These are phyloP conservation scores for Melinaea marsaeus DNA, from an alignment of 2,888 invertebrate genomes.

Conservation along the genomic window DNA sequence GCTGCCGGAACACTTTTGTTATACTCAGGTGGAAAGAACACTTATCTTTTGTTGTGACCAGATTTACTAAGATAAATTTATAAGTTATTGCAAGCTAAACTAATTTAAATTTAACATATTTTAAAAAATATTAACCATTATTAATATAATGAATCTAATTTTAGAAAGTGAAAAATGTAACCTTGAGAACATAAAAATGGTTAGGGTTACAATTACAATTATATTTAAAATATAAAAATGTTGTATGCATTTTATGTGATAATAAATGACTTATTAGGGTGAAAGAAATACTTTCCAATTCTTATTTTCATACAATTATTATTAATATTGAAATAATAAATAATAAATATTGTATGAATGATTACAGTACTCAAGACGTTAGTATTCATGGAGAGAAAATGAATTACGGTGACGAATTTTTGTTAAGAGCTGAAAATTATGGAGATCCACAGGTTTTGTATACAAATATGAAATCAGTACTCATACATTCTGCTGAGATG, in stretches of 20 bases:
- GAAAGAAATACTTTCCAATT: neutral
- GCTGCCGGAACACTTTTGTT: constrained; percentile 70
- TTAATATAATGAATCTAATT: no score
- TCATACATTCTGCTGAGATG: no score
- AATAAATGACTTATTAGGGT: no score
- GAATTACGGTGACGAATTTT: constrained; percentile 69
- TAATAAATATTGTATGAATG: constrained; percentile 10
- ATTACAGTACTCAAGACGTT: constrained; percentile 50
- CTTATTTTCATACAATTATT: neutral
- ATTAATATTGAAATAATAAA: neutral
- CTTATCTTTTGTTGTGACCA: neutral
- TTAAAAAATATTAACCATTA: no score
- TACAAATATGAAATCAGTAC: no score
- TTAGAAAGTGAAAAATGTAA: no score
- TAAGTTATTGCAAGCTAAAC: no score
- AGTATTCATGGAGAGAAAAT: constrained; percentile 52
- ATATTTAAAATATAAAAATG: no score
- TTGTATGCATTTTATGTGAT: no score
- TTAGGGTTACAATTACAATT: no score
- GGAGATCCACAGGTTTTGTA: constrained; percentile 55
- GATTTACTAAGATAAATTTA: neutral
- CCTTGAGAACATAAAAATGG: no score
- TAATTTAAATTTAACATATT: no score
- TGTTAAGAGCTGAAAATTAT: constrained; percentile 65
- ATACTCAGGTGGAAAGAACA: constrained; percentile 49